These are phyloP conservation scores for Parazoanthus atlanticus DNA, from an alignment of 92 coral and sea anemone species.

Conservation along the genomic window DNA sequence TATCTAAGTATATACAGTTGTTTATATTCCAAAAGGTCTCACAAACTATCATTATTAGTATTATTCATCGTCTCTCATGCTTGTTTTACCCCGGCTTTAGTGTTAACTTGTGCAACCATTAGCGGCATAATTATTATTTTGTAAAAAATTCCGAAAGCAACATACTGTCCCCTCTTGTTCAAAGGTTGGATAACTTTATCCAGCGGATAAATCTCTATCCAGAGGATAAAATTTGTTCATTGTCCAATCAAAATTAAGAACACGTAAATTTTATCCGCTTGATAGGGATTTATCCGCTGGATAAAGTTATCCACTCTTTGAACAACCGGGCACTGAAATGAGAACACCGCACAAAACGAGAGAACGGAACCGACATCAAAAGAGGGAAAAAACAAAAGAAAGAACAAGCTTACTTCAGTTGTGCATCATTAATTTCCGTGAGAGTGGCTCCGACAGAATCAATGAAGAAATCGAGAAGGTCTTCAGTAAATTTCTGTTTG, in stretches of 20 bases:
- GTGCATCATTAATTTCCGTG: constrained; percentile 92
- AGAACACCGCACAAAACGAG: neutral
- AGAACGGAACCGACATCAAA: neutral
- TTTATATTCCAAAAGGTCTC: too few relatives aligned
- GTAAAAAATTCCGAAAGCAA: neutral
- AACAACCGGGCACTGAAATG: too few relatives aligned
- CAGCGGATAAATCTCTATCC: too few relatives aligned
- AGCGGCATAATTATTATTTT: neutral
- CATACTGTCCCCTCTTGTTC: too few relatives aligned
- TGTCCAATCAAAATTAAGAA: too few relatives aligned
- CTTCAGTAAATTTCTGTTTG: constrained; percentile 68
- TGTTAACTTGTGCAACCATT: neutral
- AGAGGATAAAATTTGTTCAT: too few relatives aligned
- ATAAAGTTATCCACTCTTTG: too few relatives aligned
- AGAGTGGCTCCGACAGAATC: constrained; percentile 96
- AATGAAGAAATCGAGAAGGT: constrained; percentile 84
- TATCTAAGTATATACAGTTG: too few relatives aligned
- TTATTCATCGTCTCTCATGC: neutral
- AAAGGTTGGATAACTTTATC: too few relatives aligned
- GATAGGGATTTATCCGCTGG: too few relatives aligned
- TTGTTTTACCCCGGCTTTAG: neutral
- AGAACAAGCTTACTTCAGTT: constrained; percentile 68
- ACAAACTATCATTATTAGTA: too few relatives aligned
- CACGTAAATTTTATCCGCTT: too few relatives aligned
- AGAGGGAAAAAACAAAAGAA: neutral